phyloP scores from a whole-genome alignment of 2,888 invertebrate species.

The Brachyptera putata region DNA sequence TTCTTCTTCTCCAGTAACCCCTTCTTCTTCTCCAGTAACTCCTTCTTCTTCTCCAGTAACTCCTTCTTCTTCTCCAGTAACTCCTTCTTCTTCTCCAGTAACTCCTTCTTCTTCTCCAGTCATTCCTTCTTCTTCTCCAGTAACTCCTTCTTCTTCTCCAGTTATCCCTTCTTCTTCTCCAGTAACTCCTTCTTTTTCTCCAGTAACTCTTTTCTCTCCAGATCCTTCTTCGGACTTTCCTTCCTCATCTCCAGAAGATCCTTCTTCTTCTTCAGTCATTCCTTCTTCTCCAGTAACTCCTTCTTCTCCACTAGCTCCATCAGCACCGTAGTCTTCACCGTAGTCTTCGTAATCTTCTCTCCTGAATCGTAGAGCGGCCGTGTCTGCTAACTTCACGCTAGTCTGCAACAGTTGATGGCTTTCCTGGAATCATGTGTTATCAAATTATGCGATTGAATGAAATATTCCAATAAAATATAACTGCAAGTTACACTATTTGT shows the following conservation, averaged over 20 bases:
- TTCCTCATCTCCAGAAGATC: background rate
- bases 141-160: background rate
- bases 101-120: background rate
- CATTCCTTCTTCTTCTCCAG: conserved; percentile 2
- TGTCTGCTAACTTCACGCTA: no score
- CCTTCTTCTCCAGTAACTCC: background rate
- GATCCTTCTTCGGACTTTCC: background rate
- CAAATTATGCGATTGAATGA: no score
- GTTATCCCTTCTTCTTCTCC: background rate
- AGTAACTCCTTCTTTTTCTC: background rate
- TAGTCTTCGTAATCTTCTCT: no score
- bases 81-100: background rate
- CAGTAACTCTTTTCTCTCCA: background rate
- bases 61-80: background rate
- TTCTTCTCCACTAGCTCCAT: background rate
- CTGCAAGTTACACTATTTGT: no score
- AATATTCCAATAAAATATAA: no score
- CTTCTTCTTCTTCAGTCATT: background rate
- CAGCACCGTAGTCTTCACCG: background rate
- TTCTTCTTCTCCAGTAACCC: background rate
- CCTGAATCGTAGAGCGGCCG: no score
- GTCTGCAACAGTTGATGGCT: no score
- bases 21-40: background rate
- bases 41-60: background rate
- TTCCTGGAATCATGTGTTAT: no score